Evolutionary conservation across 2,888 invertebrate species (phyloP), one percentile per base, ranked within the genome.

Genomic region (Lymantria dispar): DNA sequence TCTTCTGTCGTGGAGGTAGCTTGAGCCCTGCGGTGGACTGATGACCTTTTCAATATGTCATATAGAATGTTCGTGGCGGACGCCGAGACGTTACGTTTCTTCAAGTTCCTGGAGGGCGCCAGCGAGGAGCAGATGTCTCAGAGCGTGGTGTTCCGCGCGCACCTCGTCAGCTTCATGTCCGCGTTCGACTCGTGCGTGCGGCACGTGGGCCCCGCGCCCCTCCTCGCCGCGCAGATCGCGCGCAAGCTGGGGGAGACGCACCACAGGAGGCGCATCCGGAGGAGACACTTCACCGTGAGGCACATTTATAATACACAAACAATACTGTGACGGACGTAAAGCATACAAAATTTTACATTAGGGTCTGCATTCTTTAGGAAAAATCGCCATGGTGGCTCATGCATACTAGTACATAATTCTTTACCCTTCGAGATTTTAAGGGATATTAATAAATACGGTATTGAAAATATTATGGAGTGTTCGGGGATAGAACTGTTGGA

Each of bases 131-230:
- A 81, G 37, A 72, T 80, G 38, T 50, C 47, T 0, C 46, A 50
- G 1, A 82, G 72, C 38, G 52, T 64, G 5, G 73, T 73, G 43
- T 88, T 87, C 54, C 76, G 72, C 47, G 85, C 86, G 0, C 88
- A 89, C 54, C 74, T 80, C 0, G 70, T 83, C 7, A 83, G 74
- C 49, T 63, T 87, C 0, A 86, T 89, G 83, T 62, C 78, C 0
- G 54, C 82, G 0, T 40, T 87, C 0, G 72, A 82, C 59, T 62
- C 68, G 3, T 72, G 78, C 0, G 74, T 89, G 3, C 47, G 47
- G 0, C 75, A 80, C 50, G 59, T 89, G 1, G 45, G 33, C 10
- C 1, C 40, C 7, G 15, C 13, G 3, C 40, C 40, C 2, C n/a
- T 3, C 3, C 14, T 40, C 14, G 2, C 14, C 15, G 40, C 15